Conservation (phyloP, 2,797 vertebrate genomes). For the Gouania willdenowi region DNA sequence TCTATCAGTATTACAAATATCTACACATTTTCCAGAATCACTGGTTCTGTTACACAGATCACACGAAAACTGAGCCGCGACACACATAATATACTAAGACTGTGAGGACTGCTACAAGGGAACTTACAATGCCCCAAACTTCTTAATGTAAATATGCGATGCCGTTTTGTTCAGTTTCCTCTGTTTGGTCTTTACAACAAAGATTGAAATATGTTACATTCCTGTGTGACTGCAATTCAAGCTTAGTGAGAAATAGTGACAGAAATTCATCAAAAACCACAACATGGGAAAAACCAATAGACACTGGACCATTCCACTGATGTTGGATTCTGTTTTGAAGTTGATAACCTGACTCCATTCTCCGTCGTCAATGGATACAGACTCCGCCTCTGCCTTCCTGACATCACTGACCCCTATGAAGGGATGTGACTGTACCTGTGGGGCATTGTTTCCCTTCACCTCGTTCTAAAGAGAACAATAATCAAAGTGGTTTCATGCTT, state of each 20-base stretch:
- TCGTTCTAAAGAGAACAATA: background rate
- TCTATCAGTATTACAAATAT: conserved; percentile 33
- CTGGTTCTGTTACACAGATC: conserved; percentile 52
- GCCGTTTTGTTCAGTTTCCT: conserved; percentile 18
- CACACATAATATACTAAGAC: conserved; percentile 42
- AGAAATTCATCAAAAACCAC: conserved; percentile 1
- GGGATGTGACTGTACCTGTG: conserved; percentile 33
- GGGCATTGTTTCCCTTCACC: conserved; percentile 26
- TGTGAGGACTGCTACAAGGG: conserved; percentile 41
- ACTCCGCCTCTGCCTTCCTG: conserved; percentile 11
- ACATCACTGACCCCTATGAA: conserved; percentile 5
- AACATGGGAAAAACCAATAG: background rate
- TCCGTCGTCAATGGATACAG: conserved; percentile 36
- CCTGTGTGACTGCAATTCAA: conserved; percentile 43
- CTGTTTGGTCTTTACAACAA: conserved; percentile 18
- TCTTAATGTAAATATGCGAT: conserved; percentile 74
- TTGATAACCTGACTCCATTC: conserved; percentile 7
- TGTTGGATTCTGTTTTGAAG: background rate
- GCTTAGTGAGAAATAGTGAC: conserved; percentile 39
- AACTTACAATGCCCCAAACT: conserved; percentile 26
- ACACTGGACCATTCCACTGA: conserved; percentile 18
- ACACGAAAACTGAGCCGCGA: conserved; percentile 64
- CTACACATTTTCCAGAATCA: conserved; percentile 28
- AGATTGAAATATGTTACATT: conserved; percentile 18
- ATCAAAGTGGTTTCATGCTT: conserved; percentile 28